Base-by-base conservation (phyloP, 2,797 vertebrate genomes). In the Taenioides sp. region DNA sequence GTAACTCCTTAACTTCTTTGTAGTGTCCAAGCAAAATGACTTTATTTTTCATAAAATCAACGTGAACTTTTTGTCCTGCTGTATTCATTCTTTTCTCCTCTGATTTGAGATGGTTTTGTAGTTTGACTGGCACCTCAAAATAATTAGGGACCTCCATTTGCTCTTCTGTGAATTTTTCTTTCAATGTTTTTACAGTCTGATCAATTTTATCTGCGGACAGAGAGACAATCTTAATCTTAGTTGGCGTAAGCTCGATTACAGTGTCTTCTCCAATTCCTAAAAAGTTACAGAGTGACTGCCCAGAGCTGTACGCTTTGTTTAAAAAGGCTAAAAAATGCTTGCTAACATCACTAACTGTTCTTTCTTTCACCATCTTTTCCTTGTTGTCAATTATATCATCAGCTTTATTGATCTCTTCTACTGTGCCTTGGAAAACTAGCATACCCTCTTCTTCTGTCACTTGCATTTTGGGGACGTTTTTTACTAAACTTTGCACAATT, bases 11-110 rank as follows among this genome's bases (percentile, higher is more conserved):
- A 11, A 92, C 87, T 18, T 89, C 80, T 52, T 75, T 43, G 0
- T 16, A 17, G 67, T 86, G 88, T 11, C 91, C 91, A 5, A 85
- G 20, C 23, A 91, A 54, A 31, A 7, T 62, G 9, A 90, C 34
- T 0, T 2, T 60, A 57, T 22, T 67, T 20, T 69, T 67, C 37
- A 67, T 10, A 14, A 72, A 84, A 55, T 68, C 62, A 0, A 74
- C 37, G 18, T 65, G 47, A 62, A 72, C 82, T 73, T 75, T 83
- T 31, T 7, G 52, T 6, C 71, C 72, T 1, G 22, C 59, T 49
- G 66, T 34, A 61, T 89, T 88, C 50, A 88, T 65, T 52, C 79
- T 69, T 25, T 69, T 70, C 27, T 49, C 63, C 59, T 71, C 76
- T 40, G 65, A 63, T 27, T 67, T 79, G 0, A 91, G 87, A 31